A percentile compares a stretch with the other conserved stretches of the same genome.
Conservation (phyloP, 2,888 invertebrate genomes). For the Tubiluchus corallicola region DNA sequence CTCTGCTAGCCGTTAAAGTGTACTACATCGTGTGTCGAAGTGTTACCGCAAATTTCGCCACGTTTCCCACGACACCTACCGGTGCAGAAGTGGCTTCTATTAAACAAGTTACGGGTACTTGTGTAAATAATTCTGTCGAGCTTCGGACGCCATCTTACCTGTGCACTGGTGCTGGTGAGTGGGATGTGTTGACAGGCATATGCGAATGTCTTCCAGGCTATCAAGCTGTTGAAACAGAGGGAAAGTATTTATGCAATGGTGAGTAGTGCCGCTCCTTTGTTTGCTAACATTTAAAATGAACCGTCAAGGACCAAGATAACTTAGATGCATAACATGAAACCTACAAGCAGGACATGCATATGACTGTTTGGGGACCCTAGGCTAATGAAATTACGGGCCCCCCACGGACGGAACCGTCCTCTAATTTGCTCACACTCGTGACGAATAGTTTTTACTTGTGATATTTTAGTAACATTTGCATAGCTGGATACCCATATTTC, state of each 20-base stretch:
- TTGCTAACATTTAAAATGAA: no score
- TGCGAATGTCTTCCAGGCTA: slow-evolving; percentile 86
- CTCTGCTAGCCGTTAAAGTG: slow-evolving; percentile 75
- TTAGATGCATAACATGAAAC: no score
- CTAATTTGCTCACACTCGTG: no score
- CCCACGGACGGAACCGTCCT: no score
- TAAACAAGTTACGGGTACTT: slow-evolving; percentile 73
- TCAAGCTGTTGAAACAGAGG: slow-evolving; percentile 47
- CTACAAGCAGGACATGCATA: no score
- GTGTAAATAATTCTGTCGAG: slow-evolving; percentile 74
- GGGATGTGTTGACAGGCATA: slow-evolving; percentile 76
- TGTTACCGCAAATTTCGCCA: slow-evolving; percentile 74
- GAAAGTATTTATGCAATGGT: slow-evolving; percentile 65
- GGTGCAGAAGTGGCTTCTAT: slow-evolving; percentile 75
- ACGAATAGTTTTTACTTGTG: no score
- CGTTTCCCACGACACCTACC: slow-evolving; percentile 79
- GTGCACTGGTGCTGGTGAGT: slow-evolving; percentile 82
- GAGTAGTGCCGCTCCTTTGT: no score
- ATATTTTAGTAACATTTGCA: no score
- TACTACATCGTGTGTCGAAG: slow-evolving; percentile 93
- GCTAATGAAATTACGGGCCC: no score
- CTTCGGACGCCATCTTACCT: slow-evolving; percentile 35
- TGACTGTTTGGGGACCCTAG: no score
- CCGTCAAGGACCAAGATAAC: no score
- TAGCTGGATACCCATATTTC: no score